phyloP scores from a whole-genome alignment of 2,113 vertebrate species.

The Ardeotis arabs region DNA sequence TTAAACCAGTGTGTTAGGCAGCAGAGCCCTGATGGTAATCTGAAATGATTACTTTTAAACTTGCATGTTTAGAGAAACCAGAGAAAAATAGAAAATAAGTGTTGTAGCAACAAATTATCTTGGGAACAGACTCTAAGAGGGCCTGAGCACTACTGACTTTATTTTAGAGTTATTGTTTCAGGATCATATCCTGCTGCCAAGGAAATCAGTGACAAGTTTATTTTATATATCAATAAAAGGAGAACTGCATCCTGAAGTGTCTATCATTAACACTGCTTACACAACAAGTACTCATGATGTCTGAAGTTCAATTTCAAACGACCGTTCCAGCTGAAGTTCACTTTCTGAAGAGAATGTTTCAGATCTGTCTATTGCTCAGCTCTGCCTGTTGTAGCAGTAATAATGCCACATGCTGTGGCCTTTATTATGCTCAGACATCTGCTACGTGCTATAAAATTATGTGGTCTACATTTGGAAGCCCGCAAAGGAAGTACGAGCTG shows the following conservation, averaged over 20 bases:
- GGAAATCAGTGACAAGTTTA: not conserved
- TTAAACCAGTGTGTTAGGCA: not conserved
- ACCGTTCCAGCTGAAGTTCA: not conserved
- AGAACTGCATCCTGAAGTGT: not conserved
- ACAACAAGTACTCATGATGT: not conserved
- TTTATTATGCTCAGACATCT: conserved; percentile 8
- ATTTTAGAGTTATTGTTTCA: not conserved
- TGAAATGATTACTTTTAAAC: not conserved
- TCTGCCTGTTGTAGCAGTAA: not conserved
- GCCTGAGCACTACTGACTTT: not conserved
- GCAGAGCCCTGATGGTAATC: not conserved
- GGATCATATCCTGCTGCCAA: not conserved
- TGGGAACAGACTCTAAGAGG: not conserved
- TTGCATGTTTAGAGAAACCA: not conserved
- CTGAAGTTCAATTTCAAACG: not conserved
- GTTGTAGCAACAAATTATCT: not conserved
- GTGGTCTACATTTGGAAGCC: not conserved
- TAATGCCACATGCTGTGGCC: not conserved
- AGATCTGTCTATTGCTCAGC: not conserved
- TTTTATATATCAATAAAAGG: not conserved
- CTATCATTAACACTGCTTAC: not conserved
- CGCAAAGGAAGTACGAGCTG: not conserved
- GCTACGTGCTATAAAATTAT: not conserved
- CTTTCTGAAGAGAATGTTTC: not conserved
- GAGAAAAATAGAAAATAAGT: not conserved